Conservation (phyloP, 2,888 invertebrate genomes). For the Agapostemon virescens region DNA sequence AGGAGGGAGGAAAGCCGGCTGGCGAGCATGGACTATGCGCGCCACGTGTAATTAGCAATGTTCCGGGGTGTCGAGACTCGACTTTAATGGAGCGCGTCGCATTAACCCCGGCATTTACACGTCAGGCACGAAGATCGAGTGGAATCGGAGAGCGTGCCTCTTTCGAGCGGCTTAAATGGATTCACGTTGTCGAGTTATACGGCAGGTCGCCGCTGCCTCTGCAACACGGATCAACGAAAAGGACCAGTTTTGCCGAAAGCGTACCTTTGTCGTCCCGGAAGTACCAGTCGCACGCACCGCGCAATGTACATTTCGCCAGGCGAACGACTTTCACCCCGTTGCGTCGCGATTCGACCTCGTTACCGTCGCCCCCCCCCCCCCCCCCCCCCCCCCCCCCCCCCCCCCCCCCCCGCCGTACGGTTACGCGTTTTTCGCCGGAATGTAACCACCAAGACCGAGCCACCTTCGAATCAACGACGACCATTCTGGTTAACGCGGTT, state of each 20-base stretch:
- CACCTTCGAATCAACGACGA: no score
- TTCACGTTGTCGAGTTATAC: constrained; percentile 56
- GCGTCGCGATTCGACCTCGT: neutral
- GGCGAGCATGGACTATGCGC: constrained; percentile 62
- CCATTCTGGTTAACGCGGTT: no score
- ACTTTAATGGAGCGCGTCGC: constrained; percentile 74
- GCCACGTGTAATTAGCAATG: constrained; percentile 71
- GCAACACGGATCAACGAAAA: constrained; percentile 52
- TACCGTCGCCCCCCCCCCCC: neutral
- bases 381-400: neutral
- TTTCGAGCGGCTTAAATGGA: constrained; percentile 61
- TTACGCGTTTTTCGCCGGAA: neutral
- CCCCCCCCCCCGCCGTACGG: neutral
- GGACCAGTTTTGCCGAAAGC: neutral
- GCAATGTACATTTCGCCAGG: neutral
- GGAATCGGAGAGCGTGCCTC: constrained; percentile 64
- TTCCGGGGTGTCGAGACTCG: constrained; percentile 68
- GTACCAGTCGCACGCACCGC: neutral
- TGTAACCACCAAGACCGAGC: no score
- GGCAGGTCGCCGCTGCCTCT: constrained; percentile 40
- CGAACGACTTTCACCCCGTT: neutral
- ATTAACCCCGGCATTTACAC: constrained; percentile 71
- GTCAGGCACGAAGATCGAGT: constrained; percentile 72
- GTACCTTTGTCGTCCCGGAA: constrained; percentile 13
- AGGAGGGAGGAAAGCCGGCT: constrained; percentile 12